Base-by-base conservation (phyloP, 2,797 vertebrate genomes). In the Cryptoprocta ferox region DNA sequence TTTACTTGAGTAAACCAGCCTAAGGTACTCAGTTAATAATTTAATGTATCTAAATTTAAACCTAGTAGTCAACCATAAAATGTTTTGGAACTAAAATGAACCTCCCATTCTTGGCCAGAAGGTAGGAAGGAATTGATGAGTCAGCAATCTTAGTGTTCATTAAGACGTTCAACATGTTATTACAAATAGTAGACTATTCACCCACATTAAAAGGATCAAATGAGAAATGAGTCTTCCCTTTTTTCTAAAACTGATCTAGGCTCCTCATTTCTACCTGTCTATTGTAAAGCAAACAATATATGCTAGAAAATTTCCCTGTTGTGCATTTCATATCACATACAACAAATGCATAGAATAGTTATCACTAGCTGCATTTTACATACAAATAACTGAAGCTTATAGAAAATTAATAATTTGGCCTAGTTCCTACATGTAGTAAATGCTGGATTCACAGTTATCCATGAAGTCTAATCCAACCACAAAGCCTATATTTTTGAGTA, bases 1-100 rank as follows among this genome's bases (percentile, higher is more conserved):
- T 84, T 86, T 21, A 84, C 39, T 94, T 63, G 7, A 16, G 12
- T 86, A 75, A 94, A 42, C 28, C 21, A 59, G 9, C 12, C 28
- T 95, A 70, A 83, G 30, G 35, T 71, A 65, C 18, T 95, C 35
- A 84, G 56, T 93, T 93, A 91, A 84, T 96, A 70, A 79, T 88
- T 97, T 76, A 76, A 89, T 59, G 48, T 75, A 37, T 37, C 19
- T 70, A 70, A 70, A 24, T 70, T 68, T 63, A 42, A 88, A 37
- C 50, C 13, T 92, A 61, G 37, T n/a, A 24, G 70, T 70, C 30
- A 88, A 80, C 13, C 32, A 75, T 42, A 94, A 76, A 68, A 45
- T 39, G 3, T 56, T 80, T 80, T 63, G 4, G 15, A 84, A 66
- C 2, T 26, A 65, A 92, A 96, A 81, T 76, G 30, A 42, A 84